Conservation (phyloP, 2,888 invertebrate species). For the Drosophila mulleri region DNA sequence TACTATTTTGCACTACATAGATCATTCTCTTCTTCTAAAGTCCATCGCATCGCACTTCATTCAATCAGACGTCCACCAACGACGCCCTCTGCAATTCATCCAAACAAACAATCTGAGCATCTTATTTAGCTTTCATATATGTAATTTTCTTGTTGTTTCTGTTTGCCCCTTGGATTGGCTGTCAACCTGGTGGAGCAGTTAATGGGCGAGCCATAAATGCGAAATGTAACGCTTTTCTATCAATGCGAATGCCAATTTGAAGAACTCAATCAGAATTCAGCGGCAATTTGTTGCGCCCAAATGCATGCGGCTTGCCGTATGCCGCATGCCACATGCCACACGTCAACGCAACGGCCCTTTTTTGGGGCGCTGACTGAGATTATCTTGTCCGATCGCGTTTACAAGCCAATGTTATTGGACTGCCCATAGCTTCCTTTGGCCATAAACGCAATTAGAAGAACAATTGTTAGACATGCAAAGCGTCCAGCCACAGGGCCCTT, state of each 20-base stretch:
- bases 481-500: slow-evolving; percentile 53
- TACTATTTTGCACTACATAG: too few relatives aligned
- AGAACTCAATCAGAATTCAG: slow-evolving; percentile 67
- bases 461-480: slow-evolving; percentile 82
- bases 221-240: slow-evolving; percentile 62
- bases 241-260: slow-evolving; percentile 65
- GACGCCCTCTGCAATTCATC: slow-evolving; percentile 18
- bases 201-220: slow-evolving; percentile 63
- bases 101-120: slow-evolving; percentile 33
- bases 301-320: slow-evolving; percentile 46
- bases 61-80: slow-evolving; percentile 4
- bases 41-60: background rate
- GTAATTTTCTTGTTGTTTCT: slow-evolving; percentile 16
- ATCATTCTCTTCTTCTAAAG: background rate
- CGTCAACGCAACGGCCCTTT: slow-evolving; percentile 66
- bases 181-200: slow-evolving; percentile 62
- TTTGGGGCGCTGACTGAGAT: slow-evolving; percentile 61
- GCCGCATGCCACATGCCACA: slow-evolving; percentile 58
- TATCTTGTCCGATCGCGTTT: slow-evolving; percentile 80
- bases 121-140: slow-evolving; percentile 67
- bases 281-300: slow-evolving; percentile 54
- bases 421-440: slow-evolving; percentile 53
- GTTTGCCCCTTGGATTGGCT: slow-evolving; percentile 36
- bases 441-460: slow-evolving; percentile 81
- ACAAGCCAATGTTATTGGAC: slow-evolving; percentile 65